Evolutionary conservation across 2,113 vertebrate species (phyloP), one percentile per base, ranked within the genome.

Genomic region (Corynorhinus townsendii): DNA sequence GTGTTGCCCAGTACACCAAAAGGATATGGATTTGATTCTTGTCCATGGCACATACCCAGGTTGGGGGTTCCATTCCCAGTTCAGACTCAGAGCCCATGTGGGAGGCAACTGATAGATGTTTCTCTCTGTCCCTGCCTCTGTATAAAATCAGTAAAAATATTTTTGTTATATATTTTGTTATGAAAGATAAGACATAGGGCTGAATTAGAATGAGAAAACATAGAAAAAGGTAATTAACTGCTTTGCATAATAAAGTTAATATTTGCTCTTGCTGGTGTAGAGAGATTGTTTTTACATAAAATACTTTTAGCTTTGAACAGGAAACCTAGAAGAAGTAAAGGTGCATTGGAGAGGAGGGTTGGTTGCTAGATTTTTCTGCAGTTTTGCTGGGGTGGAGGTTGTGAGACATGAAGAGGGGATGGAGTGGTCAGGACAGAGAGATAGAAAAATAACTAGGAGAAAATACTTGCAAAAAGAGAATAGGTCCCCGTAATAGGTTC

Each of bases 231-330:
- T 54, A 93, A 84, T 80, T 56, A 82, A 79, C 19, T 91, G 19
- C 5, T 95, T 89, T 94, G 17, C 5, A 79, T 73, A 86, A 82
- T 71, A 59, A 86, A n/a, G 10, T 72, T 90, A 69, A 38, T 38
- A 69, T 88, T 91, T 95, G 10, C 56, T 91, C 7, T 94, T 64
- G 35, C 11, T 90, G 26, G 2, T 45, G 1, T 76, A 66, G 10
- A 93, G 43, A 96, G 33, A 71, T 56, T 47, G 73, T 82, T 89
- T 84, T 93, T 93, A 83, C 33, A 33, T 86, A 83, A 90, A 91
- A 30, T 84, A 72, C 59, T 49, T 82, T 90, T 33, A 76, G 12
- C 17, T 95, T 94, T 93, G 35, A 92, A 88, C 3, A 49, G n/a
- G 10, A 26, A 62, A 90, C 1, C 6, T 30, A 69, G 49, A 81